Evolutionary conservation across 2,113 vertebrate genomes (phyloP).

Genomic region (Gallinago undulata): DNA sequence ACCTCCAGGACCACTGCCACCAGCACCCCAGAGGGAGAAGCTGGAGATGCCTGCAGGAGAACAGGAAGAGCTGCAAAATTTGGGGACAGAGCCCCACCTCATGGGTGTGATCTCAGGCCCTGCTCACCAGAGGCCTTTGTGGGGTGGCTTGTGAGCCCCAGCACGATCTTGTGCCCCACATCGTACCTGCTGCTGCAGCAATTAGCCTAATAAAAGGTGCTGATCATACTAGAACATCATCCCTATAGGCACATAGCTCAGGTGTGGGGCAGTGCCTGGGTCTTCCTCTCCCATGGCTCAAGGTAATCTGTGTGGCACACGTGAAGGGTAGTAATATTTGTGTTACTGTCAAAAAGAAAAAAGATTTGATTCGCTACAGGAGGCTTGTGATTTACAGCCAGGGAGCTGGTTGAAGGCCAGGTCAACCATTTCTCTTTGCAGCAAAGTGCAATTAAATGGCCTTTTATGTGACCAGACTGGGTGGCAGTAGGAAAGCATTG

Average conservation of each 20-base stretch:
- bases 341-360: not conserved
- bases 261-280: not conserved
- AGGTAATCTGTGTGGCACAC: not conserved
- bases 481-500: not conserved
- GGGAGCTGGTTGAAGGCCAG: not conserved
- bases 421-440: not conserved
- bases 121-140: not conserved
- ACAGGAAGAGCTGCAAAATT: not conserved
- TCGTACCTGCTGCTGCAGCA: not conserved
- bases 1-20: not conserved
- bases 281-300: not conserved
- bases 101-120: not conserved
- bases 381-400: not conserved
- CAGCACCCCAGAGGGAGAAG: not conserved
- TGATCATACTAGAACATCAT: not conserved
- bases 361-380: not conserved
- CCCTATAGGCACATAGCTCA: rapidly evolving
- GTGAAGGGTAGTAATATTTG: not conserved
- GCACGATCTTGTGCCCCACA: not conserved
- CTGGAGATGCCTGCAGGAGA: not conserved
- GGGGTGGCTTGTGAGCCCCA: not conserved
- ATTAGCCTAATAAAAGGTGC: not conserved
- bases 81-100: not conserved
- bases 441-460: not conserved
- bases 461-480: not conserved